Base-by-base conservation (phyloP, 2,888 invertebrate genomes). In the Tethea ocularis region DNA sequence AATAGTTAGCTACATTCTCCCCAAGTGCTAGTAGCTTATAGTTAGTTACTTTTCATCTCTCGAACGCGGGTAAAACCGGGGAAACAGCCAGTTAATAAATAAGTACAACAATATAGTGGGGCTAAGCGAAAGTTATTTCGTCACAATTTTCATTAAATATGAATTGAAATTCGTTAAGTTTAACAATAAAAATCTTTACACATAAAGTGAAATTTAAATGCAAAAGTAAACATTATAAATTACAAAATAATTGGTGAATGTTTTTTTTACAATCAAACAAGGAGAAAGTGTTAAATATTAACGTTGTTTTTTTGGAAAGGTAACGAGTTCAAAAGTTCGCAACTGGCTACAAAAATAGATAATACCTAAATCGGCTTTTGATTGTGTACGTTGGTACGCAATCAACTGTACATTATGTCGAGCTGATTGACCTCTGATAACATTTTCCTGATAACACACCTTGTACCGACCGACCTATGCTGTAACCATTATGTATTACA, bases 311-410 rank as follows among this genome's bases (percentile, higher is more conserved):
- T 10, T 20, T 20, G 20, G 10, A 4, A 46, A 17, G n/a, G 20
- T 46, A 46, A 46, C 46, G 20, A 46, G 46, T 46, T 46, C 46
- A 46, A 46, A 46, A 46, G 46, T 46, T 46, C 17, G 46, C 41
- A 7, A 41, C 10, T 41, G 17, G 41, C 17, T 41, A 41, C 29
- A 20, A 20, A 20, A 46, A 46, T 20, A 46, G 46, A 46, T 46
- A 46, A 20, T 46, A 46, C 46, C 17, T 46, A 46, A 46, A 46
- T 20, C 20, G 2, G 46, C 46, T 46, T 20, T 46, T 20, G 46
- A 41, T 41, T 41, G 41, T 41, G 20, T 10, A 26, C 26, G 26
- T 26, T n/a, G n/a, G 13, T n/a, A 41, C 15, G 41, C 17, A 46
- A 46, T 46, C 46, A 46, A n/a, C n/a, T n/a, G n/a, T n/a, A n/a